phyloP scores from a whole-genome alignment of 2,888 invertebrate genomes.

The Oscheius sp. region DNA sequence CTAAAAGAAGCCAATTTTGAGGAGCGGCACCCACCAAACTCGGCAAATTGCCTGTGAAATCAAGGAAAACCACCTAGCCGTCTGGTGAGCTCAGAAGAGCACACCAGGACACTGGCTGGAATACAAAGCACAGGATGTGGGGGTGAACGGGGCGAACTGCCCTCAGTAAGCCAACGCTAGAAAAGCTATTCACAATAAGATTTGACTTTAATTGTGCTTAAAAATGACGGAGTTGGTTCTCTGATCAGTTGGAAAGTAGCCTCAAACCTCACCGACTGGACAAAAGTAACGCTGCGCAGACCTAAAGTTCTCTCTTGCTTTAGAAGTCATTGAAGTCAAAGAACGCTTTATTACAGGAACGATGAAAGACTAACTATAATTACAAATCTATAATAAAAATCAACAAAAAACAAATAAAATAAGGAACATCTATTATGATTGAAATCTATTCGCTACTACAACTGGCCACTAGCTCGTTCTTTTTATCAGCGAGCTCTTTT shows the following conservation, averaged over 20 bases:
- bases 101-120: not conserved
- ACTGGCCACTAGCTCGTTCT: too few relatives aligned
- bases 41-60: too few relatives aligned
- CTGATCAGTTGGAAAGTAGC: not conserved
- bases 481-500: too few relatives aligned
- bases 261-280: not conserved
- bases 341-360: too few relatives aligned
- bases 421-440: too few relatives aligned
- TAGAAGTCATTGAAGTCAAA: not conserved
- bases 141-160: conserved; percentile 17
- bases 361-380: too few relatives aligned
- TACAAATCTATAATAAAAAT: too few relatives aligned
- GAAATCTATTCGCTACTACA: too few relatives aligned
- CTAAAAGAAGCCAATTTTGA: too few relatives aligned
- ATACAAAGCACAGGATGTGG: conserved; percentile 27
- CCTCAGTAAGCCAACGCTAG: not conserved
- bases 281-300: not conserved
- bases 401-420: too few relatives aligned
- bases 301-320: not conserved
- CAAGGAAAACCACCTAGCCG: not conserved
- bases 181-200: not conserved
- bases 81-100: not conserved
- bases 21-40: too few relatives aligned
- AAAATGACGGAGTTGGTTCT: not conserved
- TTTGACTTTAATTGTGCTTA: not conserved